These are phyloP conservation scores for Periphyllus acericola DNA, from an alignment of 2,888 invertebrate species.

Conservation along the genomic window DNA sequence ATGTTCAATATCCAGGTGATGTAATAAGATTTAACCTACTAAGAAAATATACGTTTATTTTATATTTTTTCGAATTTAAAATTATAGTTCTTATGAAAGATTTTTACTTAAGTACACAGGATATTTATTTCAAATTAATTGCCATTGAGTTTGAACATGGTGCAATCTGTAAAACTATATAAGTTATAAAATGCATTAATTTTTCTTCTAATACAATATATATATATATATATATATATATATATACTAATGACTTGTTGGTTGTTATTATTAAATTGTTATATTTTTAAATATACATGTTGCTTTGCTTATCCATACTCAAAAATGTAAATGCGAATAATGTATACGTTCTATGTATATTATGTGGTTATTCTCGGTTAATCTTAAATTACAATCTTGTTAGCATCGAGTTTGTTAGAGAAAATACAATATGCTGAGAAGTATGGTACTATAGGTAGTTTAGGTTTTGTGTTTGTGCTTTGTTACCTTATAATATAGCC, in stretches of 20 bases:
- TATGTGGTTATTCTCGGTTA: background rate
- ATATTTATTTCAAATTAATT: no score
- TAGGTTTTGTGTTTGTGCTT: background rate
- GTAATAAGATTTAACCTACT: no score
- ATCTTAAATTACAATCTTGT: conserved; percentile 24
- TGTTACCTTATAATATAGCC: background rate
- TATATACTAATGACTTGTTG: background rate
- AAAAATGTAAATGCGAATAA: background rate
- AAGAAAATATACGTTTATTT: no score
- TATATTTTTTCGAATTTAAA: no score
- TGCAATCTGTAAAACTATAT: no score
- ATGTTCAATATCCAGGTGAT: background rate
- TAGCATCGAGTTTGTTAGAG: background rate
- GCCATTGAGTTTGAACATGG: no score
- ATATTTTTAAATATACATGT: conserved; percentile 7
- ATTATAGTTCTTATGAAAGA: no score
- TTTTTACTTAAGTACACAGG: no score
- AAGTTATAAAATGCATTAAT: no score
- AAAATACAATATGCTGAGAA: conserved; percentile 20
- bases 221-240: no score
- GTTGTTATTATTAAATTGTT: background rate
- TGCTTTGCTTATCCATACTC: background rate
- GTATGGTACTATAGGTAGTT: background rate
- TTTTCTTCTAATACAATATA: no score
- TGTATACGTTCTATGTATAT: background rate